phyloP scores from a whole-genome alignment of 2,888 invertebrate species.

The Parasteatoda lunata region DNA sequence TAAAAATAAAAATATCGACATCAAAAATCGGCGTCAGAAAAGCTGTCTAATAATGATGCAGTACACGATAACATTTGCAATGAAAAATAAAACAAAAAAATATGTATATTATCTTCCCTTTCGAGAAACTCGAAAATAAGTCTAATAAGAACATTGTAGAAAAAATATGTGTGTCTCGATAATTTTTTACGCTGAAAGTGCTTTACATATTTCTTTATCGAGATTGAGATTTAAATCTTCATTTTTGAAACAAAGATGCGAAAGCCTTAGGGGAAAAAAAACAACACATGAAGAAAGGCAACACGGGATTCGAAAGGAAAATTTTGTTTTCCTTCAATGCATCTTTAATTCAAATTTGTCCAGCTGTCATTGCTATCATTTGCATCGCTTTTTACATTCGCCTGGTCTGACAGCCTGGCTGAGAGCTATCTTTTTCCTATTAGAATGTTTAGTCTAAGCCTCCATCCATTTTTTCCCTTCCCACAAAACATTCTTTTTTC shows the following conservation, averaged over 20 bases:
- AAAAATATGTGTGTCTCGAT: slow-evolving; percentile 34
- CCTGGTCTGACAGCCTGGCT: slow-evolving; percentile 23
- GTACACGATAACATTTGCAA: slow-evolving; percentile 21
- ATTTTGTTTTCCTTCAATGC: slow-evolving; percentile 29
- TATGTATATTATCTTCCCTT: slow-evolving; percentile 15
- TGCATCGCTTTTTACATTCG: slow-evolving; percentile 47
- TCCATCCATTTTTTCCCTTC: background rate
- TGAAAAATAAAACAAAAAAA: slow-evolving; percentile 8
- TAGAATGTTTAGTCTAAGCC: slow-evolving; percentile 20
- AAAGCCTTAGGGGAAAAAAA: background rate
- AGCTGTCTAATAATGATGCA: slow-evolving; percentile 18
- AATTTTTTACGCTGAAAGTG: slow-evolving; percentile 37
- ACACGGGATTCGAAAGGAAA: slow-evolving; percentile 12
- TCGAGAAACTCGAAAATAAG: slow-evolving; percentile 11
- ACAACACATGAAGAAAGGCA: slow-evolving; percentile 2
- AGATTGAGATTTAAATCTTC: slow-evolving; percentile 42
- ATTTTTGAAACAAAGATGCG: background rate
- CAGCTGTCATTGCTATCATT: slow-evolving; percentile 51
- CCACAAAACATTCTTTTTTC: slow-evolving; percentile 3
- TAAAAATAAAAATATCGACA: too few relatives aligned
- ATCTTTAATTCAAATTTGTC: slow-evolving; percentile 59
- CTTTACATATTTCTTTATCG: slow-evolving; percentile 41
- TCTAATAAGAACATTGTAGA: slow-evolving; percentile 34
- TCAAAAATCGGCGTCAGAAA: too few relatives aligned
- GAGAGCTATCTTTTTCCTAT: slow-evolving; percentile 50